These are phyloP conservation scores for Sthenelais limicola DNA, from an alignment of 2,888 invertebrate species.

Conservation along the genomic window DNA sequence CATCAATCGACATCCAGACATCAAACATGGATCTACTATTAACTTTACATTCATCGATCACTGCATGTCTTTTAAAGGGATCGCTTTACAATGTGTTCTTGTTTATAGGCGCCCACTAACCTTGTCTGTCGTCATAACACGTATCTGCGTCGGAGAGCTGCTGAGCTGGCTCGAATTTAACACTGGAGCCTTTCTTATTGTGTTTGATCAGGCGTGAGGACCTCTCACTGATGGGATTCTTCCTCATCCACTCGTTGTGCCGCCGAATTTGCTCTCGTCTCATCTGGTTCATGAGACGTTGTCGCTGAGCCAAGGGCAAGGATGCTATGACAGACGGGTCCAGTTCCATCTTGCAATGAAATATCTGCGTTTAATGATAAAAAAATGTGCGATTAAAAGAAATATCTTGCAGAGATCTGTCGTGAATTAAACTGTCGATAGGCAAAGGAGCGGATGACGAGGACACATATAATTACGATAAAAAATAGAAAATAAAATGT, in stretches of 20 bases:
- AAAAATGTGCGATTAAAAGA: no score
- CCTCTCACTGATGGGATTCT: slow-evolving; percentile 1
- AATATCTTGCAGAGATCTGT: no score
- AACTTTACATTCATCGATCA: no score
- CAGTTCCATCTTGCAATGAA: no score
- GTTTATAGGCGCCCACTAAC: slow-evolving; percentile 48
- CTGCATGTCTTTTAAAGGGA: no score
- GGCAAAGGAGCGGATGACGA: no score
- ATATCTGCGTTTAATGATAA: no score
- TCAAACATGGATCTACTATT: neutral
- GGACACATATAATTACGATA: no score
- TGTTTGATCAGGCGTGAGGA: neutral
- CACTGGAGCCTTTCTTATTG: slow-evolving; percentile 51
- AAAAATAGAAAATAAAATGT: no score
- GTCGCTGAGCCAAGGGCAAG: slow-evolving; percentile 55
- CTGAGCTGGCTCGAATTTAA: slow-evolving; percentile 49
- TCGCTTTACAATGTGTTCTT: no score
- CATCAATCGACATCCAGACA: no score
- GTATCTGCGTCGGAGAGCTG: slow-evolving; percentile 56
- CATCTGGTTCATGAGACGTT: slow-evolving; percentile 55
- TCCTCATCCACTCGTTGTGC: slow-evolving; percentile 51
- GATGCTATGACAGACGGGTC: slow-evolving; percentile 55
- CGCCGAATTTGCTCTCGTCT: slow-evolving; percentile 57
- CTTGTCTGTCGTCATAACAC: slow-evolving; percentile 57
- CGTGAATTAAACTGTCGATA: no score